phyloP scores from a whole-genome alignment of 2,797 vertebrate genomes.

The Lates japonicus region DNA sequence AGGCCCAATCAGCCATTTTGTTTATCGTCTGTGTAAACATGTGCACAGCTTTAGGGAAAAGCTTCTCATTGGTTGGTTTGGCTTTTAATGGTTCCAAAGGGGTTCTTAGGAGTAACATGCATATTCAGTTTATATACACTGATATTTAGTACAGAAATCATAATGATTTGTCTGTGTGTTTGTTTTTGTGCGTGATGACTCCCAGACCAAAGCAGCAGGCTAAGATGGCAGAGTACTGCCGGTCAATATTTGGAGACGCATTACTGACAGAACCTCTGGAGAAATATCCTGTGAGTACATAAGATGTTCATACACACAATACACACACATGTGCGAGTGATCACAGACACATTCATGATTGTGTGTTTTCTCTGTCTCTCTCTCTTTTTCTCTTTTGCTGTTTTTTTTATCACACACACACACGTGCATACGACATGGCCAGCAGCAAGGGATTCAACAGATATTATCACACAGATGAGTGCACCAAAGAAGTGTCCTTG shows the following conservation, averaged over 20 bases:
- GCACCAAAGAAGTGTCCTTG: constrained; percentile 53
- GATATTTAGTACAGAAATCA: constrained; percentile 25
- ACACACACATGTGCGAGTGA: constrained; percentile 6
- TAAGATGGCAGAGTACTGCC: constrained; percentile 99
- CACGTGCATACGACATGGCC: constrained; percentile 25
- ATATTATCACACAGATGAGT: constrained; percentile 57
- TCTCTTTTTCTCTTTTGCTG: constrained; percentile 10
- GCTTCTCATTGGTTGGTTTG: constrained; percentile 16
- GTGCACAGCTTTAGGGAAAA: neutral
- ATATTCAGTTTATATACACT: constrained; percentile 32
- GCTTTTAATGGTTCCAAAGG: constrained; percentile 4
- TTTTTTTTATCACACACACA: constrained; percentile 2
- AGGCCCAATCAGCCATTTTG: neutral
- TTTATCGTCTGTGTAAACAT: constrained; percentile 9
- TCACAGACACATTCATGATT: constrained; percentile 30
- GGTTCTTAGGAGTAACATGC: constrained; percentile 12
- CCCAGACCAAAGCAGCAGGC: constrained; percentile 96
- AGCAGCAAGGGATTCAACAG: constrained; percentile 37
- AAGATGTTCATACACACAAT: constrained; percentile 32
- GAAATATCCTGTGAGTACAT: constrained; percentile 93
- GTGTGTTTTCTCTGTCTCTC: constrained; percentile 1
- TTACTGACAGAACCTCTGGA: constrained; percentile 94
- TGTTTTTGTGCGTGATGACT: constrained; percentile 59
- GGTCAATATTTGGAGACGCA: constrained; percentile 96
- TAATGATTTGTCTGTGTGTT: constrained; percentile 24